These are phyloP conservation scores for Caenorhabditis sp. DNA, from an alignment of 2,888 invertebrate genomes.

Conservation along the genomic window DNA sequence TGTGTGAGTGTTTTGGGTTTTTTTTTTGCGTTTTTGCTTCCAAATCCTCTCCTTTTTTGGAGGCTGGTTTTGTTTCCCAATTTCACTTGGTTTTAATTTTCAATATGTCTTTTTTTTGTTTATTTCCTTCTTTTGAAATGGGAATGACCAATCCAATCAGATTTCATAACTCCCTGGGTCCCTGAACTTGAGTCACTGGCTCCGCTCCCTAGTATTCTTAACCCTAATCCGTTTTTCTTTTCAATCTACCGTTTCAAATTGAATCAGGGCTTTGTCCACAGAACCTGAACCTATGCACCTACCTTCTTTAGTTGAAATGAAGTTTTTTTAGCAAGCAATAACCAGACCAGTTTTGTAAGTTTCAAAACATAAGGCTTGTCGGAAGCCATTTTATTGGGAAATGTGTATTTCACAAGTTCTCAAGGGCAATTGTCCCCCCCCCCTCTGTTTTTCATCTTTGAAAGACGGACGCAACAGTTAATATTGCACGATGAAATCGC, in stretches of 20 bases:
- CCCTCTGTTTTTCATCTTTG: no score
- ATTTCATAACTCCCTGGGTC: slow-evolving; percentile 34
- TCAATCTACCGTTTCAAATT: slow-evolving; percentile 51
- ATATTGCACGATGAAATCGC: slow-evolving; percentile 1
- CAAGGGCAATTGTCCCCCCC: no score
- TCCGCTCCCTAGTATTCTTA: slow-evolving; percentile 2
- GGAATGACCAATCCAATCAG: slow-evolving; percentile 7
- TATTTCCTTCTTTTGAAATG: not conserved
- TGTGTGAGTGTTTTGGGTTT: not conserved
- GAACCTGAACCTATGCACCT: no score
- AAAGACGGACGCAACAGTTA: no score
- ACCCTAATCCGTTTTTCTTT: slow-evolving; percentile 29
- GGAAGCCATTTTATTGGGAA: no score
- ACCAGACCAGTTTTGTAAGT: no score
- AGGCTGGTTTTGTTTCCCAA: not conserved
- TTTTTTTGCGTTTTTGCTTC: slow-evolving; percentile 7
- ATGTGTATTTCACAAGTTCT: no score
- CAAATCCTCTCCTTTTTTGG: slow-evolving; percentile 14
- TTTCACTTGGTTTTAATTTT: not conserved
- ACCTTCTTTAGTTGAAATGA: no score
- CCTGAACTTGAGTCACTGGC: slow-evolving; percentile 18
- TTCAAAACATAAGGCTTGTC: no score
- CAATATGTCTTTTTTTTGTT: not conserved
- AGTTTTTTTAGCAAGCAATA: not conserved
- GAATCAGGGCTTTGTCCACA: slow-evolving; percentile 21